These are phyloP conservation scores for Typhlichthys subterraneus DNA, from an alignment of 2,797 vertebrate genomes.

Conservation along the genomic window DNA sequence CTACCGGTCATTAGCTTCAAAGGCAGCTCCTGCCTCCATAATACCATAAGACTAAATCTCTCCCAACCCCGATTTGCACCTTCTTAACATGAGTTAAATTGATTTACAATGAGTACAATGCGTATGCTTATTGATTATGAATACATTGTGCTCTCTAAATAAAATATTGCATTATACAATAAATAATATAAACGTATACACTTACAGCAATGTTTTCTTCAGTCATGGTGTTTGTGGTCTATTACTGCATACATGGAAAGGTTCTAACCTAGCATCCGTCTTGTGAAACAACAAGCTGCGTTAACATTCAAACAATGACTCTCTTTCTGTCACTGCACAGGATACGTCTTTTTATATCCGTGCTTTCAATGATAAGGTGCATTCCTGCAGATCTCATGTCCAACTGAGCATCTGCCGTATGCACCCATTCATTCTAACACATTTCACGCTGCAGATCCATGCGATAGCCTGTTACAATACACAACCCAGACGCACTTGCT, in stretches of 20 bases:
- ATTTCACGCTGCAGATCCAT: neutral
- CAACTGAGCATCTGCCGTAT: conserved; percentile 20
- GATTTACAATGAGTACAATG: too few relatives aligned
- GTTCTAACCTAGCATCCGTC: conserved; percentile 31
- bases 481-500: neutral
- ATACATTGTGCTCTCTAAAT: too few relatives aligned
- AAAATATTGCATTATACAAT: too few relatives aligned
- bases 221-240: too few relatives aligned
- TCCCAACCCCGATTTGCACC: too few relatives aligned
- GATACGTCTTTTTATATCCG: conserved; percentile 55
- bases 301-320: neutral
- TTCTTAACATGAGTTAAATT: too few relatives aligned
- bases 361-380: conserved; percentile 34
- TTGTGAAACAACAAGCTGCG: conserved; percentile 11
- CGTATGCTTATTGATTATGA: too few relatives aligned
- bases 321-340: conserved; percentile 2
- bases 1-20: too few relatives aligned
- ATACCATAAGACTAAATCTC: too few relatives aligned
- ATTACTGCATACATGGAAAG: neutral
- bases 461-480: conserved; percentile 32
- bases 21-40: too few relatives aligned
- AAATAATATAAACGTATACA: too few relatives aligned
- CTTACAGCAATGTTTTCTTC: too few relatives aligned
- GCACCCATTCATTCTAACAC: neutral
- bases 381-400: conserved; percentile 26